Base-by-base conservation (phyloP, 2,888 invertebrate genomes). In the Sinelater perroti region DNA sequence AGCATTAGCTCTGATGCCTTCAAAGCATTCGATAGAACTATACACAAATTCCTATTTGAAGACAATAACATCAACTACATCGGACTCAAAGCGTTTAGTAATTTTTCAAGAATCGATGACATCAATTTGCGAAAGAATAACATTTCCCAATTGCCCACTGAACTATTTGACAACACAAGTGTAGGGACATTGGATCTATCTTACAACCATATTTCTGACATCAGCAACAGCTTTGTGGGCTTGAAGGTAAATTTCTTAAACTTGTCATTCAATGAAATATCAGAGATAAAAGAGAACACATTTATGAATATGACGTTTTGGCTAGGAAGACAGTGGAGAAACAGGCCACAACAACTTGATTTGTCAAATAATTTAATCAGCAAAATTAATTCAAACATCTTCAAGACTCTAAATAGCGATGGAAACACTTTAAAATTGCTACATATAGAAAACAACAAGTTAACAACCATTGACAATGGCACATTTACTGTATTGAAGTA, bases 241-340 rank as follows among this genome's bases (percentile, higher is more conserved):
- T 18, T 59, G 10, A 44, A 14, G 30, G 55, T 55, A 4, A 30
- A 11, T 11, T 38, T 24, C 40, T 13, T 60, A 42, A 56, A 60
- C 28, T 33, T 56, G n/a, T 56, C 60, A 7, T 40, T 10, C 7
- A 60, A 60, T 20, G 30, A 33, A 52, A 52, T 60, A 17, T 26
- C n/a, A 7, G 28, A 42, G 18, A 30, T 60, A 17, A 7, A 36
- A 2, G n/a, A 21, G 30, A 31, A 51, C 18, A 17, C 36, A 11
- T 52, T 60, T 20, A 38, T 52, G 2, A 18, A 56, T 1, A 42
- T 31, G 1, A 51, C n/a, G 7, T 60, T 60, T 42, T 54, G 58
- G 58, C 2, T 10, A 3, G 52, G 40, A 16, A 31, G 47, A 16
- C 47, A 42, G 13, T 49, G 49, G 47, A 51, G 28, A 21, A 20